Base-by-base conservation (phyloP, 2,888 invertebrate genomes). In the Trichogramma dendrolimi region DNA sequence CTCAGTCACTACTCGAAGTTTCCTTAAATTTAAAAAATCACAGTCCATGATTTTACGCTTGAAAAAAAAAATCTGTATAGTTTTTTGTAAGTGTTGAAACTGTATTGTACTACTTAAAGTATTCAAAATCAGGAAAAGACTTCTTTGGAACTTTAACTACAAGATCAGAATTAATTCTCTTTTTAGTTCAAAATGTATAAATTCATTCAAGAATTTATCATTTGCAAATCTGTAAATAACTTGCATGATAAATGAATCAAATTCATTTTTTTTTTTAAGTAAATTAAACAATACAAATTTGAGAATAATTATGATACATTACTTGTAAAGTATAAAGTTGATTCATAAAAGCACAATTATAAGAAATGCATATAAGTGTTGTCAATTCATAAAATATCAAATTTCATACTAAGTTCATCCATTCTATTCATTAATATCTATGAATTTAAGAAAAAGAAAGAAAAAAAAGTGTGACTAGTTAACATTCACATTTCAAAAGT, bases 1-100 rank as follows among this genome's bases (percentile, higher is more conserved):
- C 44, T 39, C 59, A 57, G 47, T 59, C 62, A 48, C 49, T 61
- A 65, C 56, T 54, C 65, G 47, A 62, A 61, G 62, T 61, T 51
- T 43, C 54, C 63, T 65, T 63, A 65, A 47, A 65, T 59, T 63
- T 63, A 63, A 65, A 60, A 57, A 63, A 65, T 65, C 65, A 65
- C 65, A 65, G 65, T 62, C 60, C 54, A 61, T 55, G 63, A 57
- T 62, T 58, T 62, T 58, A 60, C 60, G 55, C 55, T 60, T 48
- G 58, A 63, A 55, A 55, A 55, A 58, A 58, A 52, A 58, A 46
- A 60, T 51, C 27, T 60, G 39, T 62, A 60, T 41, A 61, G 60
- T 57, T 52, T 43, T 41, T 11, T 38, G 27, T 50, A 48, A 47
- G 56, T 57, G 14, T 27, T 51, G 39, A 40, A 42, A n/a, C n/a